A percentile compares a stretch with the other conserved stretches of the same genome.
Conservation (phyloP, 2,113 vertebrate genomes). For the Syrrhaptes paradoxus region DNA sequence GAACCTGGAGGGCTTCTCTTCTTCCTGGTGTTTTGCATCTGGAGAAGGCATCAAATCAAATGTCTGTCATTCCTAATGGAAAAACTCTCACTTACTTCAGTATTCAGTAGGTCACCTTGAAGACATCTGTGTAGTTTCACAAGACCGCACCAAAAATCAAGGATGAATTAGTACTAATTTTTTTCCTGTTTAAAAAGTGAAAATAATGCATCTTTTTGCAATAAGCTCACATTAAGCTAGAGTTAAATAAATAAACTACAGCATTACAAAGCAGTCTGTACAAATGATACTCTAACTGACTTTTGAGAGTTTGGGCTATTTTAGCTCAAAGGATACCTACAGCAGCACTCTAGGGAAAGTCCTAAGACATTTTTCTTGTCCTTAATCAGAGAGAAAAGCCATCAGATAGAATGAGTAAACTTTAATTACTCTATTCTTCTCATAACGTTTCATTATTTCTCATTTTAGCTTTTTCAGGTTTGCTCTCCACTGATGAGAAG, state of each 20-base stretch:
- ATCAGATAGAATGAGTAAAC: not conserved
- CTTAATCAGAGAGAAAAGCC: not conserved
- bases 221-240: not conserved
- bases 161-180: not conserved
- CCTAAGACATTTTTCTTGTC: not conserved
- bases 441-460: not conserved
- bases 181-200: not conserved
- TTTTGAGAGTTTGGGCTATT: not conserved
- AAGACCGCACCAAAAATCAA: not conserved
- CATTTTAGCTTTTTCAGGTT: not conserved
- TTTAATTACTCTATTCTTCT: not conserved
- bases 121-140: not conserved
- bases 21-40: not conserved
- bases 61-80: not conserved
- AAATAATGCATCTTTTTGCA: not conserved
- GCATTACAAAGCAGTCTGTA: not conserved
- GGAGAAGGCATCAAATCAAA: constrained; percentile 3
- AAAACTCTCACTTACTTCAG: not conserved
- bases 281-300: not conserved
- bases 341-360: not conserved
- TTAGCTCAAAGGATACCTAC: constrained; percentile 16
- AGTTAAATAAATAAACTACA: not conserved
- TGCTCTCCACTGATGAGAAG: not conserved
- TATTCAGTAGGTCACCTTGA: not conserved
- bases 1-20: not conserved